Evolutionary conservation across 1,140 invertebrate species (phyloP).

Genomic region (Centruroides sculpturatus): DNA sequence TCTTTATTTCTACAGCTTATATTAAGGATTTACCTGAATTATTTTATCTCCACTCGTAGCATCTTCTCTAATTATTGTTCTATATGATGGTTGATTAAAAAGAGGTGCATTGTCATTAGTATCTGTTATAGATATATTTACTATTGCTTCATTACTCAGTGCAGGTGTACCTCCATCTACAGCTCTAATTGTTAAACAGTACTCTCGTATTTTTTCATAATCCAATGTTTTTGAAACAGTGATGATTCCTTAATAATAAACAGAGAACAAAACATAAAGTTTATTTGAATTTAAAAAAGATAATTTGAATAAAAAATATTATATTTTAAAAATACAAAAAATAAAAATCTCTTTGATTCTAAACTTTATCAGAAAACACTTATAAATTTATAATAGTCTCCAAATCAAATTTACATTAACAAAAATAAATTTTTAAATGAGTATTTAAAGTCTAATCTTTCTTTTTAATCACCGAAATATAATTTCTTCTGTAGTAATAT

Average conservation of each 20-base stretch:
- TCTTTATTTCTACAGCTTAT: slow-evolving; percentile 70
- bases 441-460: too few relatives aligned
- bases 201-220: slow-evolving; percentile 61
- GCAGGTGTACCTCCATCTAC: slow-evolving; percentile 71
- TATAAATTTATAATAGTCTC: too few relatives aligned
- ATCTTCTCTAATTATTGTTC: slow-evolving; percentile 62
- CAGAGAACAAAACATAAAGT: background rate
- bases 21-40: slow-evolving; percentile 28
- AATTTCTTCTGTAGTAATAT: too few relatives aligned
- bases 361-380: too few relatives aligned
- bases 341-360: too few relatives aligned
- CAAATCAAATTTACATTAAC: too few relatives aligned
- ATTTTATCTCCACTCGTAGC: slow-evolving; percentile 49
- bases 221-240: slow-evolving; percentile 54
- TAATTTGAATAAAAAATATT: background rate
- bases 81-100: slow-evolving; percentile 66
- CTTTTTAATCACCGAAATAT: too few relatives aligned
- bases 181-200: slow-evolving; percentile 71
- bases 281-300: background rate
- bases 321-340: too few relatives aligned
- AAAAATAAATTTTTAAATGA: too few relatives aligned
- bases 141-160: slow-evolving; percentile 57
- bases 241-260: slow-evolving; percentile 30
- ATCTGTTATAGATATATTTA: slow-evolving; percentile 74
- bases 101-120: slow-evolving; percentile 78